A percentile compares a stretch with the other conserved stretches of the same genome.
These are phyloP conservation scores for Meganola albula DNA, from an alignment of 2,888 invertebrate genomes.

Conservation along the genomic window DNA sequence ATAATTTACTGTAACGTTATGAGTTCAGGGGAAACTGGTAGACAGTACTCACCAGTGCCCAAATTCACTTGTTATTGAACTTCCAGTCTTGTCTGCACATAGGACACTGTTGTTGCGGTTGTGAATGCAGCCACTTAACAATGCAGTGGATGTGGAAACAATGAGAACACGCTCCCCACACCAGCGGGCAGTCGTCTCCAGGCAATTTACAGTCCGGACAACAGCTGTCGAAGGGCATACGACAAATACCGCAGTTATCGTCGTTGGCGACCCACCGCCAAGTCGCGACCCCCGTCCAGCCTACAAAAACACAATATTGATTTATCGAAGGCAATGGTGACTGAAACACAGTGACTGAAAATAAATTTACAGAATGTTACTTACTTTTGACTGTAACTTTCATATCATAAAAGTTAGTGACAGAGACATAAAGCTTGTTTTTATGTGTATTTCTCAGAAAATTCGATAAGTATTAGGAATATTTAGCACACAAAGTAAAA, in stretches of 20 bases:
- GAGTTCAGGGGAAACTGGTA: too few relatives aligned
- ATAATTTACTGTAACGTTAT: too few relatives aligned
- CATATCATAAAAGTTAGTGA: slow-evolving; percentile 48
- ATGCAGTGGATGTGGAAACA: slow-evolving; percentile 99
- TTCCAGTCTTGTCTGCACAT: slow-evolving; percentile 99
- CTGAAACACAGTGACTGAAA: neutral
- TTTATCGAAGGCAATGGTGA: neutral
- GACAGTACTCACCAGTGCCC: slow-evolving; percentile 22
- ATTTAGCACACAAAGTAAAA: too few relatives aligned
- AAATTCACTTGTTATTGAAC: slow-evolving; percentile 86
- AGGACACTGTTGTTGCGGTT: slow-evolving; percentile 92
- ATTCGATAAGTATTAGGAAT: too few relatives aligned
- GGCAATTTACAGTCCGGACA: slow-evolving; percentile 98
- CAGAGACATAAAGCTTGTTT: too few relatives aligned
- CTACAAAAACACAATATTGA: slow-evolving; percentile 48
- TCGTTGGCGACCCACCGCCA: slow-evolving; percentile 99
- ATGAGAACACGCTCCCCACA: slow-evolving; percentile 99
- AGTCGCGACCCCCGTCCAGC: slow-evolving; percentile 96
- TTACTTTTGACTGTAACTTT: slow-evolving; percentile 81
- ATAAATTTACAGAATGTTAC: slow-evolving; percentile 30
- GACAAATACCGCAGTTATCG: slow-evolving; percentile 99
- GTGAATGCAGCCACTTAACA: slow-evolving; percentile 98
- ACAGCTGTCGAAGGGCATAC: slow-evolving; percentile 99
- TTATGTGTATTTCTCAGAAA: too few relatives aligned
- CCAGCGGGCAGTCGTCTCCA: slow-evolving; percentile 98